Evolutionary conservation across 2,113 vertebrate genomes (phyloP).

Genomic region (Podarcis raffonei): DNA sequence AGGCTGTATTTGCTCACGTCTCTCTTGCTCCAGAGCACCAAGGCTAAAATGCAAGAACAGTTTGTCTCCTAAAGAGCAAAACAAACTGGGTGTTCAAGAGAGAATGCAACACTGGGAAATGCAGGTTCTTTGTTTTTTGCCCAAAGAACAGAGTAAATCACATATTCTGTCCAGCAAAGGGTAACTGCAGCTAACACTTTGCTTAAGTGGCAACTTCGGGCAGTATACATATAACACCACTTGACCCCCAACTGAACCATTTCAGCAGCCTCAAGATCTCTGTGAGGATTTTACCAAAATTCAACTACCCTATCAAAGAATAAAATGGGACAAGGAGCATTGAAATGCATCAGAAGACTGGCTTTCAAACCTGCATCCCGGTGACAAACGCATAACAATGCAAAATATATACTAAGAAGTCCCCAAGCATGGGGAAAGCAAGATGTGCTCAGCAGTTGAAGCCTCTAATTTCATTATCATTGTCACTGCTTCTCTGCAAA

Average conservation of each 20-base stretch:
- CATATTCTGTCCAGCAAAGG: background rate
- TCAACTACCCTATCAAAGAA: background rate
- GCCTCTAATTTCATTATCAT: background rate
- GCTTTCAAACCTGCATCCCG: background rate
- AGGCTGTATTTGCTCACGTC: background rate
- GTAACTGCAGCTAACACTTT: no score
- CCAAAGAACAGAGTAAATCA: background rate
- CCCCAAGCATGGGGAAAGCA: background rate
- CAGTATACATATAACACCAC: background rate
- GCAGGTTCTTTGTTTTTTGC: background rate
- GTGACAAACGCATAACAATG: background rate
- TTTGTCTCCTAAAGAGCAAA: background rate
- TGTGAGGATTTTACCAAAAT: background rate
- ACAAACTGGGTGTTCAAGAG: background rate
- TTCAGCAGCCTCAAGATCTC: background rate
- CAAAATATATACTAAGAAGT: background rate
- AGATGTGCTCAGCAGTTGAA: background rate
- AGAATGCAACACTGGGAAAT: background rate
- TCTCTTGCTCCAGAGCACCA: background rate
- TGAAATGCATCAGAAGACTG: background rate
- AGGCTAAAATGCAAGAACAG: background rate
- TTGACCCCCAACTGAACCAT: background rate
- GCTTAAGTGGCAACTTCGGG: background rate
- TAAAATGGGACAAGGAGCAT: background rate
- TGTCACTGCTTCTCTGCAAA: background rate